Percentiles rank a stretch among this genome's conserved stretches.
These are phyloP conservation scores for Pelobates fuscus DNA, from an alignment of 2,113 vertebrate genomes.

Conservation along the genomic window DNA sequence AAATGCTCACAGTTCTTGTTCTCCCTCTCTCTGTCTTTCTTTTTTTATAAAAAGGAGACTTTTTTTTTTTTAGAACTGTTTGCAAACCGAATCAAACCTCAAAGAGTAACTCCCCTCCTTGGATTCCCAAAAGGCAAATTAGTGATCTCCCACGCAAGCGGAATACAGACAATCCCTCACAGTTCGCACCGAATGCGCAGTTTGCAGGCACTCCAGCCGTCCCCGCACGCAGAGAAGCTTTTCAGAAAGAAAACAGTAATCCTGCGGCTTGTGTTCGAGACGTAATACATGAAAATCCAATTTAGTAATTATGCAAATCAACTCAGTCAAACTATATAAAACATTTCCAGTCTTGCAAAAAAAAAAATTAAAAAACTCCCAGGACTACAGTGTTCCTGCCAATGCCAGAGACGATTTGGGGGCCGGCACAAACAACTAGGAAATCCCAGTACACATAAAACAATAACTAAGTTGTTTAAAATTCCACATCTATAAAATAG, in stretches of 20 bases:
- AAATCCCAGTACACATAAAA: conserved; percentile 11
- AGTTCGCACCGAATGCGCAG: neutral
- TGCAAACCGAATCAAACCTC: neutral
- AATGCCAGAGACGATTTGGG: conserved; percentile 23
- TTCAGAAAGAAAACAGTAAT: conserved; percentile 12
- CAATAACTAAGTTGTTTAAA: conserved; percentile 27
- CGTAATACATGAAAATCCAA: conserved; percentile 44
- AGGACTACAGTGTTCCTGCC: conserved; percentile 23
- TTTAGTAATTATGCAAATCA: conserved; percentile 44
- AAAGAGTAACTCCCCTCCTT: neutral
- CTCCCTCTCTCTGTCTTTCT: no score
- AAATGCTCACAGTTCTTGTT: neutral
- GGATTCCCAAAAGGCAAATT: neutral
- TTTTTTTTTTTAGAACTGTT: no score
- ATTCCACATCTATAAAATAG: conserved; percentile 11
- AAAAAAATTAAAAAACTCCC: conserved; percentile 1
- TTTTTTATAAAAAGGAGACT: neutral
- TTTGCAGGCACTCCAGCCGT: neutral
- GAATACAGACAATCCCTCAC: neutral
- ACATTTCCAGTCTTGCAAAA: conserved; percentile 37
- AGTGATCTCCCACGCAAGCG: neutral
- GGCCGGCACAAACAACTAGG: conserved; percentile 22
- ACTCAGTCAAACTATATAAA: conserved; percentile 39
- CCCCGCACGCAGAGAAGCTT: neutral
- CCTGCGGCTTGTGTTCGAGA: conserved; percentile 2